These are phyloP conservation scores for Peucedramus taeniatus DNA, from an alignment of 2,113 vertebrate species.

Conservation along the genomic window DNA sequence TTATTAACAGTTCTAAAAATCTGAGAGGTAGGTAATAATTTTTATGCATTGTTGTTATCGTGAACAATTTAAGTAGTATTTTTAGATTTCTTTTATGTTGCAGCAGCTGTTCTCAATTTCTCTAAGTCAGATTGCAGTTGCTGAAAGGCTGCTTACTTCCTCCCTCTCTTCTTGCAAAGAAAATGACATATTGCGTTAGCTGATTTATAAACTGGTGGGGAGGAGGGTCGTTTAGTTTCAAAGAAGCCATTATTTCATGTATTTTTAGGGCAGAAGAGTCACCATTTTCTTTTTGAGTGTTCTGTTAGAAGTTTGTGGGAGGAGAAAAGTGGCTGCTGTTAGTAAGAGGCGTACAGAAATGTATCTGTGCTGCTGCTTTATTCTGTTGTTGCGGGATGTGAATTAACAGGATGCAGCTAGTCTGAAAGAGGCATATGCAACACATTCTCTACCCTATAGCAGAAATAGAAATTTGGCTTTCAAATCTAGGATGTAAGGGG, in stretches of 20 bases:
- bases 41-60: background rate
- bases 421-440: background rate
- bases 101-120: conserved; percentile 47
- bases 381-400: background rate
- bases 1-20: conserved; percentile 8
- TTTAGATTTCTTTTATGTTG: conserved; percentile 62
- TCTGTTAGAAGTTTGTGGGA: background rate
- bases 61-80: conserved; percentile 51
- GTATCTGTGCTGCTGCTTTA: background rate
- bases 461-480: background rate
- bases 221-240: conserved; percentile 5
- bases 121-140: background rate
- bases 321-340: background rate
- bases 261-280: conserved; percentile 19
- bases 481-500: background rate
- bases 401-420: background rate
- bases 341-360: background rate
- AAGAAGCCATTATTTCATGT: conserved; percentile 14
- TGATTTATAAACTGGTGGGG: conserved; percentile 12
- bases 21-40: conserved; percentile 32
- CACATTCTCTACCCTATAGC: background rate
- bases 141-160: conserved; percentile 46
- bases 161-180: conserved; percentile 33
- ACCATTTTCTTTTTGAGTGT: conserved; percentile 16
- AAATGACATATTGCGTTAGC: background rate